Percentiles rank a stretch among this genome's conserved stretches.
Conservation (phyloP, 2,888 invertebrate species). For the Rhagophthalmus giganteus region DNA sequence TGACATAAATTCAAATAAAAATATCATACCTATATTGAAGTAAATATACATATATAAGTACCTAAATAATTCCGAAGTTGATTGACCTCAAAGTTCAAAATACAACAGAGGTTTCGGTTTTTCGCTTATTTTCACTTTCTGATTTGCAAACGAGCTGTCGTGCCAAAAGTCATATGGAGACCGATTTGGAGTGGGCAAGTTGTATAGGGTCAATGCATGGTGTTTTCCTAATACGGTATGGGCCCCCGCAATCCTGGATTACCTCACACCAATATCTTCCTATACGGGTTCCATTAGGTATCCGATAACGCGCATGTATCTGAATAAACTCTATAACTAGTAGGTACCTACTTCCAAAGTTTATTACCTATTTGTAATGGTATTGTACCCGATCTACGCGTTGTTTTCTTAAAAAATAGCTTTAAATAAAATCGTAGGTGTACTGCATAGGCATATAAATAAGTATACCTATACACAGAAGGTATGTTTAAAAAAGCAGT, state of each 20-base stretch:
- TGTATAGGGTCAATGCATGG: slow-evolving; percentile 30
- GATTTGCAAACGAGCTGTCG: slow-evolving; percentile 18
- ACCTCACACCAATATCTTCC: slow-evolving; percentile 26
- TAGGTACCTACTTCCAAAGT: slow-evolving; percentile 10
- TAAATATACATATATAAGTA: too few relatives aligned
- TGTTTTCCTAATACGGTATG: slow-evolving; percentile 26
- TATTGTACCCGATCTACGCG: slow-evolving; percentile 9
- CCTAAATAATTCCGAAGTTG: too few relatives aligned
- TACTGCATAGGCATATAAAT: too few relatives aligned
- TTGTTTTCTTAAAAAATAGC: slow-evolving; percentile 3
- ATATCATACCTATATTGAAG: too few relatives aligned
- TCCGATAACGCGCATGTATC: slow-evolving; percentile 8
- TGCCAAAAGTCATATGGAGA: slow-evolving; percentile 11
- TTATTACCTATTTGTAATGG: slow-evolving; percentile 9
- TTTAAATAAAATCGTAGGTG: slow-evolving; percentile 8
- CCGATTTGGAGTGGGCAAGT: slow-evolving; percentile 14
- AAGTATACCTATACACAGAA: too few relatives aligned
- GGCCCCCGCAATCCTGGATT: slow-evolving; percentile 29
- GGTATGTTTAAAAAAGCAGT: too few relatives aligned
- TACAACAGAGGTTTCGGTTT: not conserved
- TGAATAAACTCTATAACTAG: slow-evolving; percentile 5
- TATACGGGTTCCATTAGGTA: slow-evolving; percentile 16
- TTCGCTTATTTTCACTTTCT: slow-evolving; percentile 16
- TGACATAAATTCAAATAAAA: too few relatives aligned
- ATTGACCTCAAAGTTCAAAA: not conserved